phyloP scores from a whole-genome alignment of 2,797 vertebrate species.

The Silurus aristotelis region DNA sequence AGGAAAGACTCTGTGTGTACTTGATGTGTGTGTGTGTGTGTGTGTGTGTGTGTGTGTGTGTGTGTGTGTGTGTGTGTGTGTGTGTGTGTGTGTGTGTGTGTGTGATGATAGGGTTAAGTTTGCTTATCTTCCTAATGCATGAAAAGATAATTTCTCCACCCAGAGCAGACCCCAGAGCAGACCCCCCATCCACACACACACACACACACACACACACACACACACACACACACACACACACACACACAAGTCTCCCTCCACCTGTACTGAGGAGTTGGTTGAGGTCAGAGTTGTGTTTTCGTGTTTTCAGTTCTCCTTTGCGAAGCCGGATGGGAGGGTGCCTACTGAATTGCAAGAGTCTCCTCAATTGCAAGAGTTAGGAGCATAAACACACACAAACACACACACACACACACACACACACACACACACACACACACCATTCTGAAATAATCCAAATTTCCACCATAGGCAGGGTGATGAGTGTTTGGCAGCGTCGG shows the following conservation, averaged over 20 bases:
- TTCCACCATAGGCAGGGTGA: not conserved
- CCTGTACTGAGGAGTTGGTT: not conserved
- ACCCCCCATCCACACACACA: conserved; percentile 4
- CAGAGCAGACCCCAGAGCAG: conserved; percentile 20
- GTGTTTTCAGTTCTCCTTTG: conserved; percentile 6
- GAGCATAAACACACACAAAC: not conserved
- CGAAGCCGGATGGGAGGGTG: conserved; percentile 24
- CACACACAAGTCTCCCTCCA: not conserved
- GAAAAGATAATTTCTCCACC: conserved; percentile 43
- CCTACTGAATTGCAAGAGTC: conserved; percentile 1
- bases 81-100: conserved; percentile 37
- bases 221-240: conserved; percentile 11
- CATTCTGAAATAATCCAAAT: not conserved
- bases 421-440: not conserved
- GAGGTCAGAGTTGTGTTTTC: not conserved
- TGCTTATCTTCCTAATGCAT: conserved; percentile 72
- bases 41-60: conserved; percentile 8
- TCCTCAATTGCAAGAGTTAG: not conserved
- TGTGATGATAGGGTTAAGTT: conserved; percentile 66
- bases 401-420: not conserved
- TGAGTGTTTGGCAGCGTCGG: conserved; percentile 25
- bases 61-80: not conserved
- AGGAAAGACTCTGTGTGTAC: not conserved
- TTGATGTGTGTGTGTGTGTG: conserved; percentile 12
- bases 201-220: conserved; percentile 8